These are phyloP conservation scores for Mythimna pallens DNA, from an alignment of 2,888 invertebrate species.

Conservation along the genomic window DNA sequence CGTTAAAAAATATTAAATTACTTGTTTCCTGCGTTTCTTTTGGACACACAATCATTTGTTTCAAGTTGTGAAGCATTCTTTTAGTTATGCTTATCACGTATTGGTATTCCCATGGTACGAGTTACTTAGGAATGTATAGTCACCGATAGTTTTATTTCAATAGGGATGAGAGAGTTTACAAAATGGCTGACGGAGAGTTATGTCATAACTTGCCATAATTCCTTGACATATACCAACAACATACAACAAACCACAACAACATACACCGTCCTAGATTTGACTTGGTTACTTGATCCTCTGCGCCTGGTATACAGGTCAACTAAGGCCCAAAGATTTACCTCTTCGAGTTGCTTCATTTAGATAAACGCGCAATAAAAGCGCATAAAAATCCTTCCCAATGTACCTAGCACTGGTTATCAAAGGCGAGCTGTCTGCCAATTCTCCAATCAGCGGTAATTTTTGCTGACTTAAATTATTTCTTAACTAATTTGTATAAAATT, in stretches of 20 bases:
- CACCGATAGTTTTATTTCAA: constrained; percentile 3
- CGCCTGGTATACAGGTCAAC: not conserved
- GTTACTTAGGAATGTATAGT: constrained; percentile 4
- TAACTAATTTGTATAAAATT: constrained; percentile 33
- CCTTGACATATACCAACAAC: too few relatives aligned
- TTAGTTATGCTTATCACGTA: constrained; percentile 23
- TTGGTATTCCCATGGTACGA: constrained; percentile 15
- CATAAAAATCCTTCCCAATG: not conserved
- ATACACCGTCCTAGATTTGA: not conserved
- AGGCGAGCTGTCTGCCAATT: not conserved
- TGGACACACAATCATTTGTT: constrained; percentile 29
- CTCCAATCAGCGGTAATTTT: constrained; percentile 3
- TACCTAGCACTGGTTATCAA: not conserved
- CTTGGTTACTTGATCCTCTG: not conserved
- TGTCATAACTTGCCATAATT: not conserved
- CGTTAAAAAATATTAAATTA: constrained; percentile 44
- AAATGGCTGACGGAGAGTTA: not conserved
- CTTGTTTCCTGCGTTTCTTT: constrained; percentile 41
- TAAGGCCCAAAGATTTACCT: not conserved
- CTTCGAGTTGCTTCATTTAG: not conserved
- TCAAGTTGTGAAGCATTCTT: constrained; percentile 11
- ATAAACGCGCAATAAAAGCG: not conserved
- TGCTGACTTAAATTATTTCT: not conserved
- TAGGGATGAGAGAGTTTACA: too few relatives aligned
- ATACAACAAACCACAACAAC: too few relatives aligned